These are phyloP conservation scores for Clamator glandarius DNA, from an alignment of 2,797 vertebrate genomes.

Conservation along the genomic window DNA sequence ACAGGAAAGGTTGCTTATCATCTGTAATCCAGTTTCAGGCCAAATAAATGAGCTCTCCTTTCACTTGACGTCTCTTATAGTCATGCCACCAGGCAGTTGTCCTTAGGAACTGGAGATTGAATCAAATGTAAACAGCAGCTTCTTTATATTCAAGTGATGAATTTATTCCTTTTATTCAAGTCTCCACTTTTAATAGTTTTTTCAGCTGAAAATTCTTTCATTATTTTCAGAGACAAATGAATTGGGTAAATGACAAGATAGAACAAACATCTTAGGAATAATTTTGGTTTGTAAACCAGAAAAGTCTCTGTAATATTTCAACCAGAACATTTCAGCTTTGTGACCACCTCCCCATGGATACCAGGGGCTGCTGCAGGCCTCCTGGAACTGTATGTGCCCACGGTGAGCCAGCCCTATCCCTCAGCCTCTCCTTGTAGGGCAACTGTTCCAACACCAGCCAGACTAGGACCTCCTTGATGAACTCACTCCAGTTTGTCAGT, in stretches of 20 bases:
- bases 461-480: accelerated
- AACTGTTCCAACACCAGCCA: not conserved
- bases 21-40: not conserved
- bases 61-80: accelerated
- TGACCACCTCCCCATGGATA: not conserved
- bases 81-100: accelerated
- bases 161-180: not conserved
- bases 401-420: not conserved
- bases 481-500: accelerated
- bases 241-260: not conserved
- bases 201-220: not conserved
- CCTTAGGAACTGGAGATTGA: not conserved
- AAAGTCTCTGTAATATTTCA: not conserved
- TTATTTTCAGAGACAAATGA: not conserved
- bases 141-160: not conserved
- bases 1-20: not conserved
- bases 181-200: not conserved
- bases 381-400: accelerated
- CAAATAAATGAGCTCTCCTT: not conserved
- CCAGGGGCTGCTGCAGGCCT: accelerated
- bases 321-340: not conserved
- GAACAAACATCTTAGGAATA: not conserved
- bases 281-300: not conserved
- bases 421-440: not conserved
- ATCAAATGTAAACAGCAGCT: not conserved